Percentiles rank a stretch among this genome's conserved stretches.
Conservation (phyloP, 1,140 invertebrate species). For the Nixonia krombeini region DNA sequence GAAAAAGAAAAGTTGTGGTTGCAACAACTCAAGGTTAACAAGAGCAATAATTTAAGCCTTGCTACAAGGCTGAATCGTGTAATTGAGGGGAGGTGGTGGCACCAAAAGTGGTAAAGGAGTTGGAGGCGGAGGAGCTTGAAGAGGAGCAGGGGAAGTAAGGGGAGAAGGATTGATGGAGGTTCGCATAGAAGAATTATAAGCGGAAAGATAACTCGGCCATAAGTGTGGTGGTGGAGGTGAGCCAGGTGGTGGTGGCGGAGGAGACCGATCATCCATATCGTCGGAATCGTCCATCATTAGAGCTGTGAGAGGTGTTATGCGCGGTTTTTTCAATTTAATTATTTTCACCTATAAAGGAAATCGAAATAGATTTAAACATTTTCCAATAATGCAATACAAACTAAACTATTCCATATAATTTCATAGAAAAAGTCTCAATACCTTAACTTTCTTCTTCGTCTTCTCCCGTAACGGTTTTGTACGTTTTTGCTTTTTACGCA, state of each 20-base stretch:
- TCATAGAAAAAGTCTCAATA: slow-evolving; percentile 38
- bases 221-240: slow-evolving; percentile 73
- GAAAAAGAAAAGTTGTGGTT: no score
- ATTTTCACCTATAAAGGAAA: slow-evolving; percentile 41
- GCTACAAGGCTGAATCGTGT: slow-evolving; percentile 67
- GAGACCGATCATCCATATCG: slow-evolving; percentile 71
- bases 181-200: slow-evolving; percentile 54
- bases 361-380: no score
- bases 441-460: slow-evolving; percentile 74
- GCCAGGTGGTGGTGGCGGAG: slow-evolving; percentile 74
- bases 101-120: slow-evolving; percentile 67
- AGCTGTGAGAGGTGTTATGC: slow-evolving; percentile 58
- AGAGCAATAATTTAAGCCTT: slow-evolving; percentile 55
- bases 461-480: slow-evolving; percentile 58
- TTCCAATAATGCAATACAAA: no score
- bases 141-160: slow-evolving; percentile 17
- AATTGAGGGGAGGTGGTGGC: slow-evolving; percentile 66
- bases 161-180: slow-evolving; percentile 19
- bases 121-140: slow-evolving; percentile 60
- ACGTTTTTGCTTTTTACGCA: slow-evolving; percentile 68
- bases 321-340: slow-evolving; percentile 56
- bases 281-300: slow-evolving; percentile 69
- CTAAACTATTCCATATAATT: background rate
- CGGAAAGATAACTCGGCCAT: slow-evolving; percentile 69
- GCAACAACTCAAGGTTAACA: no score